Evolutionary conservation across 2,888 invertebrate genomes (phyloP).

Genomic region (Tupiocoris notatus): DNA sequence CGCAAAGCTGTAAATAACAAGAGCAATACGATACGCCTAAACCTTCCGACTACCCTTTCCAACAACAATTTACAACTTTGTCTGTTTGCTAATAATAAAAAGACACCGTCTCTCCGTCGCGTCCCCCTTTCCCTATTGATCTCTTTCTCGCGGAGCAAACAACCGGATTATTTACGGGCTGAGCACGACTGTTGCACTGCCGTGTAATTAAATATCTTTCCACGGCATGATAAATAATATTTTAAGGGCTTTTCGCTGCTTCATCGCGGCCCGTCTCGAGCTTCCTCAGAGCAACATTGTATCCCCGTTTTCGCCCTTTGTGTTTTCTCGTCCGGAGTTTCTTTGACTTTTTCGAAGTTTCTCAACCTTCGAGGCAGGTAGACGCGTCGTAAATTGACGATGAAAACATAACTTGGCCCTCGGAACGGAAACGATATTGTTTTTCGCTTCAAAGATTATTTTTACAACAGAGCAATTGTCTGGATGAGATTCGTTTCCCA

Average conservation of each 20-base stretch:
- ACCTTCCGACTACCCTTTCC: conserved; percentile 18
- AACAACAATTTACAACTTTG: conserved; percentile 42
- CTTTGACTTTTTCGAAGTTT: neutral
- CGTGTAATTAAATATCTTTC: conserved; percentile 43
- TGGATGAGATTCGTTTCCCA: no score
- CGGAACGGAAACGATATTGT: neutral
- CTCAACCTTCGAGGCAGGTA: neutral
- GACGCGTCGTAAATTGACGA: conserved; percentile 33
- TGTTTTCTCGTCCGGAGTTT: neutral
- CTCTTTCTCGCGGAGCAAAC: conserved; percentile 37
- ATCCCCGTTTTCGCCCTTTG: neutral
- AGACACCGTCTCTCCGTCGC: conserved; percentile 7
- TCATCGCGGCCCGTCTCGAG: conserved; percentile 27
- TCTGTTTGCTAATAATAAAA: conserved; percentile 45
- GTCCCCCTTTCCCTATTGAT: conserved; percentile 20
- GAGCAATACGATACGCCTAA: conserved; percentile 43
- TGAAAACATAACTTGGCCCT: conserved; percentile 29
- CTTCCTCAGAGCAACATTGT: conserved; percentile 34
- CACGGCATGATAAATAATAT: conserved; percentile 43
- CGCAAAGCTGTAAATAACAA: conserved; percentile 40
- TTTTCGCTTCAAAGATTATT: no score
- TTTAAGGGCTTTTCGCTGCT: conserved; percentile 41
- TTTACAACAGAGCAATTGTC: no score
- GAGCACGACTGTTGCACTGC: neutral
- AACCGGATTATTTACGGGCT: conserved; percentile 42